phyloP scores from a whole-genome alignment of 2,113 vertebrate genomes.

The Ceratotherium simum region DNA sequence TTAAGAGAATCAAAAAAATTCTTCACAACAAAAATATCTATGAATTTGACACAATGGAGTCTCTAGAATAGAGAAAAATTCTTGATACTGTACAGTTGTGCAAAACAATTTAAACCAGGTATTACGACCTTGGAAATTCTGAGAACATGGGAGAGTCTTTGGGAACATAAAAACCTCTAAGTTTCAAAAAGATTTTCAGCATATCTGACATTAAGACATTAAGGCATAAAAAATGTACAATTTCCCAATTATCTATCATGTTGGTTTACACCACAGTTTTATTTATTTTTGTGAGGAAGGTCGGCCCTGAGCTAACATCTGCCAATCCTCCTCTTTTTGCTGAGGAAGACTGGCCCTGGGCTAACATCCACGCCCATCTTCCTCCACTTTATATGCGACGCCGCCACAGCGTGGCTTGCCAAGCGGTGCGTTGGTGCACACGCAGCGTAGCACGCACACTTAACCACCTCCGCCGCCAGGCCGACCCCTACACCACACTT shows the following conservation, averaged over 20 bases:
- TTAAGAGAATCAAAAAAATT: background rate
- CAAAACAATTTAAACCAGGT: background rate
- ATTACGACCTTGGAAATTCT: background rate
- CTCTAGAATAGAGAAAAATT: background rate
- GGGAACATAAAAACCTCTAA: background rate
- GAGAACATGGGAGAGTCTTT: background rate
- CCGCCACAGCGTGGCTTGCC: no score
- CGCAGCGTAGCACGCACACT: no score
- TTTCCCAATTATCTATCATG: background rate
- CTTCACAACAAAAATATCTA: background rate
- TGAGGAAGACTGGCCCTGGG: no score
- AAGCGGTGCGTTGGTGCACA: no score
- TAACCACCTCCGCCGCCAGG: no score
- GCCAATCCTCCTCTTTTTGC: no score
- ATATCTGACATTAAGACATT: background rate
- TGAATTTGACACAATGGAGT: background rate
- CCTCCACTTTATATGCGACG: no score
- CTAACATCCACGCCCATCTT: no score
- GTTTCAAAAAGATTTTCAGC: background rate
- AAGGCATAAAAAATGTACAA: background rate
- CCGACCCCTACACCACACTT: background rate
- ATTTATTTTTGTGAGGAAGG: no score
- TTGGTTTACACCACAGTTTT: background rate
- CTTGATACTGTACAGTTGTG: background rate
- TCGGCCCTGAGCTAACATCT: no score